Evolutionary conservation across 2,888 invertebrate genomes (phyloP).

Genomic region (Eudemis profundana): DNA sequence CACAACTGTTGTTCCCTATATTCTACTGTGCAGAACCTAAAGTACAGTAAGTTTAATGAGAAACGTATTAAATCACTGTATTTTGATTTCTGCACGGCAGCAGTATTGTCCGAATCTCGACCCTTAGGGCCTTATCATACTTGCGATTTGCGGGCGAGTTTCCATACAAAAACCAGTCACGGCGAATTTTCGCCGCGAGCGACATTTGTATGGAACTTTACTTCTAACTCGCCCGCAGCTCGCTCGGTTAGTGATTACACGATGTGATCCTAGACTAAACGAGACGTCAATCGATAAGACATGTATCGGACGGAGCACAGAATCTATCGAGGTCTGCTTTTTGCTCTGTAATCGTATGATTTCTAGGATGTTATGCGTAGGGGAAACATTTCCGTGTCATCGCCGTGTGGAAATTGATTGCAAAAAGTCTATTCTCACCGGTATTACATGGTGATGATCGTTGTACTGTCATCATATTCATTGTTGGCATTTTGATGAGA

Average conservation of each 20-base stretch:
- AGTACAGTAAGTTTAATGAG: no score
- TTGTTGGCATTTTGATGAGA: background rate
- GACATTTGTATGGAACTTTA: no score
- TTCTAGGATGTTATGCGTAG: constrained; percentile 45
- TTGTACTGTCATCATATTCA: constrained; percentile 9
- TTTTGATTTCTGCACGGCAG: no score
- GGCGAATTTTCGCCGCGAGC: no score
- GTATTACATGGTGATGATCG: constrained; percentile 16
- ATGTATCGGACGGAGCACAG: constrained; percentile 30
- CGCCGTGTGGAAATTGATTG: constrained; percentile 32
- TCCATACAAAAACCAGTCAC: no score
- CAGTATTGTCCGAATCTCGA: no score
- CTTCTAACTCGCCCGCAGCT: background rate
- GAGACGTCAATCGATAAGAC: constrained; percentile 25
- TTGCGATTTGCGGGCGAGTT: no score
- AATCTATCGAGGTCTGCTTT: constrained; percentile 32
- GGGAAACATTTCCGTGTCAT: constrained; percentile 43
- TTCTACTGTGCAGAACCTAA: no score
- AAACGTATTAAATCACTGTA: no score
- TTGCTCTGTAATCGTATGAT: constrained; percentile 46
- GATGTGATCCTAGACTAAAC: background rate
- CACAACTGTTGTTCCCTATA: no score
- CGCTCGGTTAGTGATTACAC: background rate
- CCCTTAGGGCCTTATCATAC: no score
- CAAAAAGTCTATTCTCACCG: constrained; percentile 37